Evolutionary conservation across 2,888 invertebrate species (phyloP).

Genomic region (Halictus ligatus): DNA sequence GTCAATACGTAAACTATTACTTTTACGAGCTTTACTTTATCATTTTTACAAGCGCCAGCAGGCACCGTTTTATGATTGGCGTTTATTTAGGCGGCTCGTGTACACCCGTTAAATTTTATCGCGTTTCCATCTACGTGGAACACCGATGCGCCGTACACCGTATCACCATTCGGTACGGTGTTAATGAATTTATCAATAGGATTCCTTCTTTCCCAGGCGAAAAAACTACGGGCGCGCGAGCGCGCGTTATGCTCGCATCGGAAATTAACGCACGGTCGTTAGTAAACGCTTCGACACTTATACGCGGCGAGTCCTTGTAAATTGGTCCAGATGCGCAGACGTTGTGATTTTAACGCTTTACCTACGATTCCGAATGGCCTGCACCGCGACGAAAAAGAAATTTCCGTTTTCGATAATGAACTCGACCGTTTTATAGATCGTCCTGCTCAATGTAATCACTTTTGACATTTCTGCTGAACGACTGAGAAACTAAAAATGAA

Average conservation of each 20-base stretch:
- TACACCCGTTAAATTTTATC: conserved; percentile 49
- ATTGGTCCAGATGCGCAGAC: neutral
- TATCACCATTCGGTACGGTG: neutral
- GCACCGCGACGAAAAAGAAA: neutral
- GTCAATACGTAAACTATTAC: conserved; percentile 53
- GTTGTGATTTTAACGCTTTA: neutral
- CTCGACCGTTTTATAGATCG: neutral
- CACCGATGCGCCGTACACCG: neutral
- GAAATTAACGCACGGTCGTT: conserved; percentile 2
- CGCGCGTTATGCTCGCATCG: neutral
- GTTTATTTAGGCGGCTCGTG: conserved; percentile 48
- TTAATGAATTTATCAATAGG: conserved; percentile 49
- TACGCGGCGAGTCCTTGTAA: neutral
- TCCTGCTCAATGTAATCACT: too few species aligned
- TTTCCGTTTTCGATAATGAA: neutral
- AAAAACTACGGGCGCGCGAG: neutral
- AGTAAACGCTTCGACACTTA: neutral
- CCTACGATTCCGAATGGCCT: neutral
- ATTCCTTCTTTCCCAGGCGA: conserved; percentile 1
- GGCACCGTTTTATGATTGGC: conserved; percentile 50
- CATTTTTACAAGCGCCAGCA: conserved; percentile 50
- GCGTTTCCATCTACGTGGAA: conserved; percentile 37
- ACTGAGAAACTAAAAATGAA: too few species aligned
- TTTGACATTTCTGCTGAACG: too few species aligned
- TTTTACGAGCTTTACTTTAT: conserved; percentile 57